Evolutionary conservation across 2,888 invertebrate species (phyloP), one percentile per base, ranked within the genome.

Genomic region (Willowsia nigromaculata): DNA sequence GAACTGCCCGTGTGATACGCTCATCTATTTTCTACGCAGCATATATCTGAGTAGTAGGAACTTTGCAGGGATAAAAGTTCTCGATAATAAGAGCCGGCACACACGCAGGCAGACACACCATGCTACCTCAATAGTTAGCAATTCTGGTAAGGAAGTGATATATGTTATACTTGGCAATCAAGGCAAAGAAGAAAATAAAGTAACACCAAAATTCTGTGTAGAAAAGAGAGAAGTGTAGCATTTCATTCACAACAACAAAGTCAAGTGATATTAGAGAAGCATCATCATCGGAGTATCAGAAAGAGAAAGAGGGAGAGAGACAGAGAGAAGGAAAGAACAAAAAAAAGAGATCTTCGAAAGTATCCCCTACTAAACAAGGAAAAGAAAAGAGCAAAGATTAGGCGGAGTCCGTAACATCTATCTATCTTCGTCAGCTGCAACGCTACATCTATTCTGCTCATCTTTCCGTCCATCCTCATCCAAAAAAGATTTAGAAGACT

Each of bases 371-470:
- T n/a, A 82, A 87, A 82, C 56, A 87, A 81, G 81, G 25, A 87
- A 85, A 88, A 89, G 87, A 90, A 85, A 88, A 92, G 91, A 91
- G 91, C 92, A 92, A 92, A 92, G 92, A 92, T 92, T 92, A 92
- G 92, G 92, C 90, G 92, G 92, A 91, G 91, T 90, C 90, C 89
- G 80, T 89, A 83, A 82, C 88, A 91, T 91, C 92, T 92, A 92
- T 92, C 92, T 91, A 92, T 92, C 92, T 92, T 92, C 92, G 92
- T 92, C 92, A 92, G 90, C 89, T 91, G 91, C 92, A 92, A 90
- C 90, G 90, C 90, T 87, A 91, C 91, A 90, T 91, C 90, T 89
- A 84, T 85, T 85, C 87, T 89, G 87, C 82, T 84, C 82, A 91
- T 90, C 90, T 90, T 90, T 88, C 92, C 90, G 90, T 90, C 90